Evolutionary conservation across 2,797 vertebrate genomes (phyloP), one percentile per base, ranked within the genome.

Genomic region (Rhinogobio ventralis): DNA sequence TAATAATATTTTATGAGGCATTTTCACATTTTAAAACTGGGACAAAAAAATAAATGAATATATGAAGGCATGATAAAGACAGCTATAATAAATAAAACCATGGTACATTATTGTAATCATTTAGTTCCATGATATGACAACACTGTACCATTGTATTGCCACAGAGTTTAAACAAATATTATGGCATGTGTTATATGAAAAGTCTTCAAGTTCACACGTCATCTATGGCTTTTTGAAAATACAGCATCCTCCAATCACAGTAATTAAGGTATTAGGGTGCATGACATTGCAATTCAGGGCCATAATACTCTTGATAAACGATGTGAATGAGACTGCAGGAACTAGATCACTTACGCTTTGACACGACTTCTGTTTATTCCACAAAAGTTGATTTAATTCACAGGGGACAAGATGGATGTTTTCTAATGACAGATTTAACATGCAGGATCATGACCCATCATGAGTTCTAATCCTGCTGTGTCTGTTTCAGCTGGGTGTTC

Each of bases 401-500:
- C 14, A 73, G 53, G 60, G 76, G 80, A 79, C 62, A 71, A 33
- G 74, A 85, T 71, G 85, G 49, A 74, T 9, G 5, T 42, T 36
- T 55, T 62, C 46, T 87, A 85, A 86, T 82, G 45, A 82, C 39
- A 62, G 73, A 8, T 82, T n/a, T 69, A 86, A 42, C 45, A 79
- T 84, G 85, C 85, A n/a, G 46, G 79, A 79, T 10, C 74, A 73
- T 69, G 86, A 55, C 36, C 49, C 28, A n/a, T 55, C 51, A 60
- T 60, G 51, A 60, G 42, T 71, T 66, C 39, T 86, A 19, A 53
- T 19, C 46, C 36, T 45, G 23, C 33, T 57, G 69, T 36, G 28
- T 85, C 62, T 85, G 25, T 66, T 76, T 69, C 90, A 96, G 95
- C 90, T 95, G 87, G 91, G 92, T 1, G 5, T 86, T 9, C 84